Evolutionary conservation across 2,888 invertebrate genomes (phyloP), one percentile per base, ranked within the genome.

Genomic region (Dasysyrphus albostriatus): DNA sequence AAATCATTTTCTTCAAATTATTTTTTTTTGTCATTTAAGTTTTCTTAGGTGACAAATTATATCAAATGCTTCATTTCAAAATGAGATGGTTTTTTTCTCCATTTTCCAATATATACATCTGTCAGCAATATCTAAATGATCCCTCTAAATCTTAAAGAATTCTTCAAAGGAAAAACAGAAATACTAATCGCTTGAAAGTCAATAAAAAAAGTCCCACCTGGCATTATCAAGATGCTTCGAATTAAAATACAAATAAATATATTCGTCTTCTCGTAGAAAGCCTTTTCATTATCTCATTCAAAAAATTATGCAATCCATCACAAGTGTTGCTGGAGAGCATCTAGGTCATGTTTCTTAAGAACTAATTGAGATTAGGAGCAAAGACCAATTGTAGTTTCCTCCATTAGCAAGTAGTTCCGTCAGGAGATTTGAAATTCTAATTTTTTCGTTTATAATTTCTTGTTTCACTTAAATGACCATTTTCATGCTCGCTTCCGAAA

Each of bases 391-490:
- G 63, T 34, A 59, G 73, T 76, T 76, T 59, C 10, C 49, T 24
- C 63, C 37, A 34, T 56, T 44, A 84, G 59, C 58, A 58, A 80
- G 75, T 72, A 65, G 83, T 75, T 81, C 77, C 80, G 58, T 56
- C 59, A 19, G 24, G 19, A 37, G 47, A 77, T 67, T 81, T 81
- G 56, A 74, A 82, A 79, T 88, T 79, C 72, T 51, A 87, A 87
- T 83, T 69, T 63, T 29, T 37, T 14, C 12, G 1, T 29, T 54
- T 54, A 10, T 24, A 49, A 49, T 24, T 51, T 10, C 7, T 39
- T 58, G 19, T 42, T 79, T 67, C 39, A 59, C 39, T 65, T 58
- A 49, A 72, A 61, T 32, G 47, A 19, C 34, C 3, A 39, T 24
- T 69, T 72, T 54, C 19, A 72, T 69, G 70, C 56, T 19, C 32